Conservation (phyloP, 2,797 vertebrate species). For the Pseudomugil gertrudae region DNA sequence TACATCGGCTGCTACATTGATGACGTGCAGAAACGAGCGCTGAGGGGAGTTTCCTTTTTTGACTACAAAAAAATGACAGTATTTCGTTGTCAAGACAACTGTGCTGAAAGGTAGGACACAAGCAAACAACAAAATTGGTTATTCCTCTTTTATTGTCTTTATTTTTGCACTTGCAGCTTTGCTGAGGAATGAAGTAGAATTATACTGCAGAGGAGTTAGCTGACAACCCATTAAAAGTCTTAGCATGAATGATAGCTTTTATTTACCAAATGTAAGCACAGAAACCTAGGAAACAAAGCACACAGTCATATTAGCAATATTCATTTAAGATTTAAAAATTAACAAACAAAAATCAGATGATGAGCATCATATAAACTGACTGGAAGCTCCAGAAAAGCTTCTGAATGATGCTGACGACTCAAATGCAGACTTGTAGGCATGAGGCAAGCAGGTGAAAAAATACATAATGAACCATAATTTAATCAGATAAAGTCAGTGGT, state of each 20-base stretch:
- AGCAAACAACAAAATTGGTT: slow-evolving; percentile 19
- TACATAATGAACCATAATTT: neutral
- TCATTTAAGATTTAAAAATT: neutral
- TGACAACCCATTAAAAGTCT: neutral
- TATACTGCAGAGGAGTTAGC: neutral
- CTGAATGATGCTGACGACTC: neutral
- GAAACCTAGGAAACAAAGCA: neutral
- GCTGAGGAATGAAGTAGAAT: neutral
- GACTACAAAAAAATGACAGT: slow-evolving; percentile 99
- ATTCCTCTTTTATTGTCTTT: neutral
- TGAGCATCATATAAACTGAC: neutral
- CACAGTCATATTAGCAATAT: neutral
- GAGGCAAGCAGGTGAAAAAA: neutral
- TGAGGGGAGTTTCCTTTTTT: slow-evolving; percentile 94
- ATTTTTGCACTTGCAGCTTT: neutral
- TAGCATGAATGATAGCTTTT: neutral
- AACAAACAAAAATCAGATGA: neutral
- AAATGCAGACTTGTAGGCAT: neutral
- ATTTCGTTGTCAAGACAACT: slow-evolving; percentile 99
- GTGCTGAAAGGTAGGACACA: slow-evolving; percentile 91
- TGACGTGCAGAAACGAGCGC: slow-evolving; percentile 87
- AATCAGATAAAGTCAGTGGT: neutral
- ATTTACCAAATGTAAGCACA: neutral
- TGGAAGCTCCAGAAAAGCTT: neutral
- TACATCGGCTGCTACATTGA: slow-evolving; percentile 95